Evolutionary conservation across 1,140 invertebrate species (phyloP).

Genomic region (Potamilus streckersoni): DNA sequence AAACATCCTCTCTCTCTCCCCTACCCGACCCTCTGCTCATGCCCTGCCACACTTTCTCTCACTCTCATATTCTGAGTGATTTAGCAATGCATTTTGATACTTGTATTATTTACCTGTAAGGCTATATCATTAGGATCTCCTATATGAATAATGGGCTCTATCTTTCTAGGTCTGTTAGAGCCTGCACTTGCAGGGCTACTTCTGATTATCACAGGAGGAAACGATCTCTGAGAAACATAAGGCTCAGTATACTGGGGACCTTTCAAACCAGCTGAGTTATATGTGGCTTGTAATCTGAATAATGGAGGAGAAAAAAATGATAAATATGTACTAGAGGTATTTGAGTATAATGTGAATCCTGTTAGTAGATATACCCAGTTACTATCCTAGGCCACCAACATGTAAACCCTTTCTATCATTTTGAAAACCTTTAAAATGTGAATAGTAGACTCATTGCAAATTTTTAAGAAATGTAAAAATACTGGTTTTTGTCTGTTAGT

Average conservation of each 20-base stretch:
- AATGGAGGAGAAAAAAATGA: no score
- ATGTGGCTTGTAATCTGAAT: conserved; percentile 23
- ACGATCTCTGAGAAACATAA: conserved; percentile 5
- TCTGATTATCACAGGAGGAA: conserved; percentile 6
- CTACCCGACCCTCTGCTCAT: no score
- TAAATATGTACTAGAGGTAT: no score
- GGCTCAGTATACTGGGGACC: conserved; percentile 32
- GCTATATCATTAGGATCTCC: conserved; percentile 32
- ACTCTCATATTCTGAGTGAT: no score
- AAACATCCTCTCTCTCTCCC: no score
- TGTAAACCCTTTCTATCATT: background rate
- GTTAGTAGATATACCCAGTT: background rate
- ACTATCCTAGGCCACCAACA: background rate
- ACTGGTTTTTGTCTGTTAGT: no score
- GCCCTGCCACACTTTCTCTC: no score
- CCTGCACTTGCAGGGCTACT: background rate
- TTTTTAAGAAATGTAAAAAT: background rate
- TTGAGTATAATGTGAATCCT: no score
- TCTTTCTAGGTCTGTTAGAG: background rate
- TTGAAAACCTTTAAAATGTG: background rate
- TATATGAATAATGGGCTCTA: conserved; percentile 29
- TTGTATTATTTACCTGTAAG: conserved; percentile 10
- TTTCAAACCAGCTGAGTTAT: conserved; percentile 24
- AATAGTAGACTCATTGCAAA: background rate
- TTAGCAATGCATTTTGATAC: no score